Percentiles rank a stretch among this genome's conserved stretches.
Evolutionary conservation across 2,113 vertebrate genomes (phyloP).

Genomic region (Sceloporus undulatus): DNA sequence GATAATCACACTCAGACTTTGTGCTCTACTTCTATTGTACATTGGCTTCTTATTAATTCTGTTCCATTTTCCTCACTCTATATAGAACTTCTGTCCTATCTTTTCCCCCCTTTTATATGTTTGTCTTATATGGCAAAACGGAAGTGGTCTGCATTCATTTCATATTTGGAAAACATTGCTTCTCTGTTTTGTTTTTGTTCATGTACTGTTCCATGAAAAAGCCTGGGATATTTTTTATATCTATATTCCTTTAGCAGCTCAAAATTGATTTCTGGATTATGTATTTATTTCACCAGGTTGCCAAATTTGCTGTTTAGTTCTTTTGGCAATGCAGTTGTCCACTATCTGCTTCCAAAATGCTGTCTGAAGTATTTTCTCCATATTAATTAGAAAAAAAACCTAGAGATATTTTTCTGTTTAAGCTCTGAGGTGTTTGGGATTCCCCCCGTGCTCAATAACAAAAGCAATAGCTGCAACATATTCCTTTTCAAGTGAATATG

Average conservation of each 20-base stretch:
- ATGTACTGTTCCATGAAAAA: too few species aligned
- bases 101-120: not conserved
- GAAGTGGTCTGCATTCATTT: not conserved
- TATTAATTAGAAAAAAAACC: not conserved
- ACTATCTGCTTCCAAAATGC: not conserved
- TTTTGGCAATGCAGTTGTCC: not conserved
- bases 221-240: not conserved
- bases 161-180: not conserved
- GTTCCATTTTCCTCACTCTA: not conserved
- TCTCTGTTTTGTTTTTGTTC: not conserved
- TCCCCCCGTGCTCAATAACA: too few species aligned
- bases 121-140: too few species aligned
- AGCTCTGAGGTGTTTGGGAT: not conserved
- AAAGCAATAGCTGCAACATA: too few species aligned
- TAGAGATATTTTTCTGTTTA: slow-evolving; percentile 18
- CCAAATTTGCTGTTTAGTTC: slow-evolving; percentile 12
- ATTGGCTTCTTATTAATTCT: not conserved
- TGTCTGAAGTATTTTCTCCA: rapidly evolving
- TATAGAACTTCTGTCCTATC: not conserved
- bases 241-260: slow-evolving; percentile 1
- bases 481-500: too few species aligned
- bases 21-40: not conserved
- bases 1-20: not conserved
- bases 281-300: not conserved
- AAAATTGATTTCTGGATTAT: slow-evolving; percentile 8